A percentile compares a stretch with the other conserved stretches of the same genome.
These are phyloP conservation scores for Elegia similella DNA, from an alignment of 2,888 invertebrate genomes.

Conservation along the genomic window DNA sequence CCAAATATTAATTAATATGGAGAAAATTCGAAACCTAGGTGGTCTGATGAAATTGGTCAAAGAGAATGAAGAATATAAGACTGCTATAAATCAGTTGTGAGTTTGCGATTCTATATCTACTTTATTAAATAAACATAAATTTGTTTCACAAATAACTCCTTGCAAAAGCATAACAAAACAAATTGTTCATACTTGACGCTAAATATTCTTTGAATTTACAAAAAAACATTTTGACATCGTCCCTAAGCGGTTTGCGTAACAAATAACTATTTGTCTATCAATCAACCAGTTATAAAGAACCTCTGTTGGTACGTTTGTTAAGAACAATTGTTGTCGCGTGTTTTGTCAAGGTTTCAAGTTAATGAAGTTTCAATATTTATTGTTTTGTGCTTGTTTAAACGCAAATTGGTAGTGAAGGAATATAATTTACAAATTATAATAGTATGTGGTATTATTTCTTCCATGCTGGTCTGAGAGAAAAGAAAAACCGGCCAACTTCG, in stretches of 20 bases:
- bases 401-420: too few relatives aligned
- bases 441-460: too few relatives aligned
- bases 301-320: conserved; percentile 23
- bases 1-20: too few relatives aligned
- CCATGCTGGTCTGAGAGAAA: too few relatives aligned
- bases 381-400: not conserved
- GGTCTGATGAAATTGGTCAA: too few relatives aligned
- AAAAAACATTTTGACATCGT: conserved; percentile 31
- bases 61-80: too few relatives aligned
- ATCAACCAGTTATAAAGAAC: conserved; percentile 31
- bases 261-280: conserved; percentile 31
- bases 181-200: conserved; percentile 25
- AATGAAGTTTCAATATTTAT: conserved; percentile 8
- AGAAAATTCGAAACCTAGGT: too few relatives aligned
- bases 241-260: conserved; percentile 31
- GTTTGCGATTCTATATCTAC: too few relatives aligned
- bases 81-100: too few relatives aligned
- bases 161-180: conserved; percentile 30
- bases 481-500: too few relatives aligned
- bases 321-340: conserved; percentile 33
- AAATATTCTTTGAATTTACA: conserved; percentile 31
- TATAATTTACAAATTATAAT: too few relatives aligned
- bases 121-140: too few relatives aligned
- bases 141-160: conserved; percentile 25
- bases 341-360: conserved; percentile 28